These are phyloP conservation scores for Cassiopea xamachana DNA, from an alignment of 30 jellyfish, hydroid and myxozoan genomes.

Conservation along the genomic window DNA sequence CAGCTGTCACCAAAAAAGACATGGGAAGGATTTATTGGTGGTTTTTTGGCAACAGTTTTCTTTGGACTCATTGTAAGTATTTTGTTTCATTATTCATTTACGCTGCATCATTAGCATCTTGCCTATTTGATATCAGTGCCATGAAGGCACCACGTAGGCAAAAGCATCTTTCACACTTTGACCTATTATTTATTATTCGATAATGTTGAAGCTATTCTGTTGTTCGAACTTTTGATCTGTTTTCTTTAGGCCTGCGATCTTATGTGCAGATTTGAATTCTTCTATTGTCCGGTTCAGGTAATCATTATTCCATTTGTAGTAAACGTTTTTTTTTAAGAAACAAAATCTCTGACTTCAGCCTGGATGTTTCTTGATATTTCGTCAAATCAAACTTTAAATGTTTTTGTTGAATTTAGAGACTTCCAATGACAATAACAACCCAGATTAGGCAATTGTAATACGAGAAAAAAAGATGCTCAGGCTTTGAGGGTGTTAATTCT, in stretches of 20 bases:
- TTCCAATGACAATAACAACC: too few species aligned
- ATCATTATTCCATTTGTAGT: not conserved
- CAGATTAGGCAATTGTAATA: too few species aligned
- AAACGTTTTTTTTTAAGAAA: not conserved
- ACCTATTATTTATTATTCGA: not conserved
- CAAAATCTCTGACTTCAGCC: not conserved
- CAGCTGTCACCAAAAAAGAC: constrained; percentile 99
- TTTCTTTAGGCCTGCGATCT: constrained; percentile 82
- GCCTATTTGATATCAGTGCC: constrained; percentile 7
- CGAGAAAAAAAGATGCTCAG: too few species aligned
- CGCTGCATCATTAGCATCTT: not conserved
- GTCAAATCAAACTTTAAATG: too few species aligned
- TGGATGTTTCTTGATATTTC: not conserved
- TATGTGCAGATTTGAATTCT: constrained; percentile 82
- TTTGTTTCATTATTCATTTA: not conserved
- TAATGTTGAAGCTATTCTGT: not conserved
- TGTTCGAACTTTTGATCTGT: not conserved
- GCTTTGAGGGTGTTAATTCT: too few species aligned
- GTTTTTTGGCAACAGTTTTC: constrained; percentile 87
- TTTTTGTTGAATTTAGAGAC: too few species aligned
- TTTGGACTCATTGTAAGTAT: constrained; percentile 82
- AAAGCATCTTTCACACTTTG: not conserved
- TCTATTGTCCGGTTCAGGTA: constrained; percentile 97
- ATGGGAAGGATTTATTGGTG: constrained; percentile 99
- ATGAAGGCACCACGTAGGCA: too few species aligned